These are phyloP conservation scores for Sarcophaga bullata DNA, from an alignment of 1,140 invertebrate genomes.

Conservation along the genomic window DNA sequence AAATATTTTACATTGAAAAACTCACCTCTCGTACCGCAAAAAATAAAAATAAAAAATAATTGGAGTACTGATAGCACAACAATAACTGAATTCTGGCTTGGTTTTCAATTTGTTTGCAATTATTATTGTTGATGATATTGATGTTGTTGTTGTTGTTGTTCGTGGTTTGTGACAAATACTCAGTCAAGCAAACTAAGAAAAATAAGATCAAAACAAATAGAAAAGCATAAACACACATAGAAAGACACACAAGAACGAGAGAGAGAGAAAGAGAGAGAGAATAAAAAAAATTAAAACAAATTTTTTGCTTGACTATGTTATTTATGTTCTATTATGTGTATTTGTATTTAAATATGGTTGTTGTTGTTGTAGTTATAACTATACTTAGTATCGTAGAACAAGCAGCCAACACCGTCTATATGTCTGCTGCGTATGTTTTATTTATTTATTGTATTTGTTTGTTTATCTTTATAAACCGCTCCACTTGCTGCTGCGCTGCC, in stretches of 20 bases:
- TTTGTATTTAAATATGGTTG: neutral
- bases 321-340: neutral
- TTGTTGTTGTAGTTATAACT: neutral
- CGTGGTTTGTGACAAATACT: neutral
- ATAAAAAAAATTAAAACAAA: too few relatives aligned
- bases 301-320: too few relatives aligned
- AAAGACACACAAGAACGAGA: neutral
- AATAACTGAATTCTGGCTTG: neutral
- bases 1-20: too few relatives aligned
- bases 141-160: neutral
- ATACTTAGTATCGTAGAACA: neutral
- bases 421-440: neutral
- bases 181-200: slow-evolving; percentile 1
- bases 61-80: neutral
- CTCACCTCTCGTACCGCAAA: neutral
- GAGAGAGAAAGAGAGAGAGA: too few relatives aligned
- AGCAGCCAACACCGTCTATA: neutral
- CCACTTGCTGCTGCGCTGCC: neutral
- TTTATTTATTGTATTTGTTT: slow-evolving; percentile 10
- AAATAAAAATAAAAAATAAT: neutral
- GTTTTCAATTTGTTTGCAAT: too few relatives aligned
- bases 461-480: slow-evolving; percentile 16
- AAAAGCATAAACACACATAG: neutral
- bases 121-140: neutral
- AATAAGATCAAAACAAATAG: neutral